phyloP scores from a whole-genome alignment of 1,140 invertebrate species.

The Lordiphosa stackelbergi region DNA sequence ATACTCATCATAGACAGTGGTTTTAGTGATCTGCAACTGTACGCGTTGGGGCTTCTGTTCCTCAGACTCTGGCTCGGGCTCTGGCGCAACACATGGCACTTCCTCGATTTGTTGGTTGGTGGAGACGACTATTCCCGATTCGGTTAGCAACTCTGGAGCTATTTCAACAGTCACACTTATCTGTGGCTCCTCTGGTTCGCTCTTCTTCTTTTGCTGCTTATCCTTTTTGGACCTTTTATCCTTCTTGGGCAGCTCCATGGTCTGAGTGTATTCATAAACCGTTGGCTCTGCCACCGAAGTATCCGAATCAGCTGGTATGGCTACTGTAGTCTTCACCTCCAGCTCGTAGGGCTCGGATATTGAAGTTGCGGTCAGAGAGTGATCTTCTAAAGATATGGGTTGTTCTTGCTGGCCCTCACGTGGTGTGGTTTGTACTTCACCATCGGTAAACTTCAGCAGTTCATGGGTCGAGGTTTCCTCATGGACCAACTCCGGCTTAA shows the following conservation, averaged over 20 bases:
- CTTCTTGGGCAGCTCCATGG: slow-evolving; percentile 62
- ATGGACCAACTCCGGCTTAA: slow-evolving; percentile 33
- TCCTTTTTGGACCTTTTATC: slow-evolving; percentile 48
- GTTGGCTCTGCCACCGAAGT: slow-evolving; percentile 54
- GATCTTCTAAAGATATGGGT: slow-evolving; percentile 47
- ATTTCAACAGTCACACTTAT: slow-evolving; percentile 71
- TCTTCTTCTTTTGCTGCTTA: slow-evolving; percentile 18
- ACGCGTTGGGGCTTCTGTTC: slow-evolving; percentile 41
- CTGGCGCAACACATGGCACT: slow-evolving; percentile 37
- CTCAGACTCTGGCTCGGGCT: slow-evolving; percentile 12
- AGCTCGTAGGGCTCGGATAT: slow-evolving; percentile 81
- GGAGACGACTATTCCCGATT: slow-evolving; percentile 55
- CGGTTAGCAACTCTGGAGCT: slow-evolving; percentile 41
- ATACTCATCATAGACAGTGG: slow-evolving; percentile 68
- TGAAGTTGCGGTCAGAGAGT: slow-evolving; percentile 70
- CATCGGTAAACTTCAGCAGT: slow-evolving; percentile 69
- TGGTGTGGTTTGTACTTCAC: slow-evolving; percentile 78
- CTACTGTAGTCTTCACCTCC: slow-evolving; percentile 81
- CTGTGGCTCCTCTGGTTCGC: slow-evolving; percentile 38
- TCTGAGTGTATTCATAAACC: slow-evolving; percentile 68
- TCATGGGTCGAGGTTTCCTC: slow-evolving; percentile 37
- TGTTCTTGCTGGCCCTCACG: slow-evolving; percentile 39
- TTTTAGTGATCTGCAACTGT: slow-evolving; percentile 70
- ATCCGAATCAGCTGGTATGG: slow-evolving; percentile 79
- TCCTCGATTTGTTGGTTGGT: slow-evolving; percentile 58